Conservation (phyloP, 2,113 vertebrate species). For the Centrocercus urophasianus region DNA sequence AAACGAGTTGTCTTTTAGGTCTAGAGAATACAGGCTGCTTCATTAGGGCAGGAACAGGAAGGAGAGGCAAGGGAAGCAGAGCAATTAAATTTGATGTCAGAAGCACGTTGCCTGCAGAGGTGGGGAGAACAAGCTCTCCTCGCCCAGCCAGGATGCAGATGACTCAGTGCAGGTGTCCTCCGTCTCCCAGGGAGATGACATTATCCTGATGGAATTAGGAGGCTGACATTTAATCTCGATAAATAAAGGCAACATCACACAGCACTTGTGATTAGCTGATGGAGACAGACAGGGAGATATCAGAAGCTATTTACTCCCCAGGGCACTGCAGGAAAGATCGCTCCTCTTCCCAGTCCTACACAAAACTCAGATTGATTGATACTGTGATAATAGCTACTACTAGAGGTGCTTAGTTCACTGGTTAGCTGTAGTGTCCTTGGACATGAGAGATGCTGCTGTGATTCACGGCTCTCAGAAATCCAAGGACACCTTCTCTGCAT, state of each 20-base stretch:
- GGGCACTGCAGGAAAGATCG: neutral
- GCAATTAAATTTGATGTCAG: neutral
- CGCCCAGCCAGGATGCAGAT: neutral
- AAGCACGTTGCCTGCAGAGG: accelerated
- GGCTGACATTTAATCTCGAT: neutral
- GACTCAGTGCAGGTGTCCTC: conserved; percentile 8
- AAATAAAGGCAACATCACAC: neutral
- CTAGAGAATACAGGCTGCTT: neutral
- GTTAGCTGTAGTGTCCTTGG: neutral
- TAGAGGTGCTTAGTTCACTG: neutral
- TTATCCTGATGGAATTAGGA: conserved; percentile 43
- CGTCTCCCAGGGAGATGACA: conserved; percentile 2
- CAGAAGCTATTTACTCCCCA: neutral
- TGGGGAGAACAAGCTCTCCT: neutral
- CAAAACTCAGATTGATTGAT: neutral
- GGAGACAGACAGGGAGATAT: neutral
- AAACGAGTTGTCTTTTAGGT: neutral
- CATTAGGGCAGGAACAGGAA: neutral
- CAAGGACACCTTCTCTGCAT: neutral
- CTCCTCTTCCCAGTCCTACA: neutral
- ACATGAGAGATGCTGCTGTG: neutral
- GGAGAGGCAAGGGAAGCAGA: neutral
- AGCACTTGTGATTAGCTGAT: neutral
- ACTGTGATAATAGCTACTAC: neutral
- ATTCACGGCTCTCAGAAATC: neutral